Conservation (phyloP, 1,140 invertebrate genomes). For the Eueides isabella region DNA sequence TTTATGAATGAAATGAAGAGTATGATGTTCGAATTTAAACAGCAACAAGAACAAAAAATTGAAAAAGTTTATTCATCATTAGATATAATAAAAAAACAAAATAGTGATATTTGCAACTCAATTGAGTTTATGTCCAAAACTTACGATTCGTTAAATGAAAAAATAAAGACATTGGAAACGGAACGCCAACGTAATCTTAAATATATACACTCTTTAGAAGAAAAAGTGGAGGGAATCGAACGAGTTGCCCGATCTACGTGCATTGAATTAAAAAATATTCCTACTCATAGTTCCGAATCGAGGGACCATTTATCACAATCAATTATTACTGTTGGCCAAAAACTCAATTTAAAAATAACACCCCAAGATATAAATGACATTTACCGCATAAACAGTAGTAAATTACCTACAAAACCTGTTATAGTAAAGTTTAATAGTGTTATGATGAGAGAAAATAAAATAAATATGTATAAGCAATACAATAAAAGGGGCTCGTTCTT, state of each 20-base stretch:
- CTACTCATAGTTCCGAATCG: background rate
- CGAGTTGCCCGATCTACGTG: conserved; percentile 15
- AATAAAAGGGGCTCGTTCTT: conserved; percentile 15
- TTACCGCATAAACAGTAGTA: too few relatives aligned
- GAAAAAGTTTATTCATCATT: too few relatives aligned
- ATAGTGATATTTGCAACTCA: background rate
- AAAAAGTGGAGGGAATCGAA: conserved; percentile 22
- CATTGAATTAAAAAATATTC: conserved; percentile 33
- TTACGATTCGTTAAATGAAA: background rate
- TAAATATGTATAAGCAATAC: conserved; percentile 14
- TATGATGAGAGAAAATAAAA: conserved; percentile 16
- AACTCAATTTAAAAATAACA: too few relatives aligned
- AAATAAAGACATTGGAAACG: background rate
- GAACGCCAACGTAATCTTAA: background rate
- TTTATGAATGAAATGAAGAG: too few relatives aligned
- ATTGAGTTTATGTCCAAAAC: background rate
- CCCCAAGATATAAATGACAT: too few relatives aligned
- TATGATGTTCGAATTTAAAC: too few relatives aligned
- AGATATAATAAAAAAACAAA: background rate
- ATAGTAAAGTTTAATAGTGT: conserved; percentile 31
- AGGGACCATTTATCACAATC: too few relatives aligned
- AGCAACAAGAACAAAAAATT: too few relatives aligned
- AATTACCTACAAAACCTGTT: background rate
- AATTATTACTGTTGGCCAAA: too few relatives aligned
- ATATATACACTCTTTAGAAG: conserved; percentile 24